Evolutionary conservation across 2,113 vertebrate species (phyloP), one percentile per base, ranked within the genome.

Genomic region (Triplophysa siluroides): DNA sequence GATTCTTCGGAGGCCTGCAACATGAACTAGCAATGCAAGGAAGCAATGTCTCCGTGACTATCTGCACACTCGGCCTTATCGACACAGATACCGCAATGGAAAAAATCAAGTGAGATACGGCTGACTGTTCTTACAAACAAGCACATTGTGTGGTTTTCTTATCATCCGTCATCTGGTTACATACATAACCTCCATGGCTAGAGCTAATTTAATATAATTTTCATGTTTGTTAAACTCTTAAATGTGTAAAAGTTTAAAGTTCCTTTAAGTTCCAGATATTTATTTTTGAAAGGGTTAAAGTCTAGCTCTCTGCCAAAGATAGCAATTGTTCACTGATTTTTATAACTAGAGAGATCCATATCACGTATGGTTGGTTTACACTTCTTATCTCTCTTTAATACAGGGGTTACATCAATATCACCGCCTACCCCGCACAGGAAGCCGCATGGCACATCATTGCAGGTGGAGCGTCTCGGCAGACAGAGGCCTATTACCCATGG

Each of bases 1-100:
- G 95, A 10, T 97, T 96, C 89, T 98, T 96, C 12, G 83, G 91
- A 60, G 88, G 93, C 0, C 85, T 97, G 71, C 80, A 85, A 50
- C 93, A 95, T 2, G 96, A 98, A 76, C 88, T 97, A 80, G 67
- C 80, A 0, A 93, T 95, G 94, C 93, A 93, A 88, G 89, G 82
- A 12, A 94, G 89, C 80, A 91, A 94, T 0, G 85, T 96, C 50
- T 93, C 93, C 1, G 11, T 96, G 80, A 95, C 95, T 0, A 72
- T 95, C 8, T 95, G 95, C 56, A 87, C 92, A 73, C 91, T 96
- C 78, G 95, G 96, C 19, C 90, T 96, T 74, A 94, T 92, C 1
- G 94, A 96, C 1, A 95, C 92, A 0, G 88, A 93, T 0, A 26
- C 89, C 0, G 92, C 94, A 0, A 63, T 94, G 78, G 88, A 93